Evolutionary conservation across 2,797 vertebrate genomes (phyloP).

Genomic region (Euphonia xanthogaster): DNA sequence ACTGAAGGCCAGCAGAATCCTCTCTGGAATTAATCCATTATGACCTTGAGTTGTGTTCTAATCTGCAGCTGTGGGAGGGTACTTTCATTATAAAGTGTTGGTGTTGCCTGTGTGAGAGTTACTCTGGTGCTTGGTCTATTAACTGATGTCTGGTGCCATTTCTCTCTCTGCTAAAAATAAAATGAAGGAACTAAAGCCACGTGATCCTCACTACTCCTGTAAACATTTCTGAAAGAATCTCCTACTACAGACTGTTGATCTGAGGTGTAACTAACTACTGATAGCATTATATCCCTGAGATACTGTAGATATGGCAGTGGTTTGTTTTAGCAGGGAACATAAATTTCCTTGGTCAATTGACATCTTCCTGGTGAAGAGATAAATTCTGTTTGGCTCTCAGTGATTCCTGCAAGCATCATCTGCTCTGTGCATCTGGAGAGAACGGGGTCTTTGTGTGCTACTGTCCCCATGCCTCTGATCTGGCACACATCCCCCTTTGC

Average conservation of each 20-base stretch:
- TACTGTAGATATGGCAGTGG: neutral
- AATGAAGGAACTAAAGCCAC: neutral
- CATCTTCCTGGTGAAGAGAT: conserved; percentile 11
- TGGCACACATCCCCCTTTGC: neutral
- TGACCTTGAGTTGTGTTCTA: neutral
- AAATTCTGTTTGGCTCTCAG: neutral
- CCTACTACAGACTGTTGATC: neutral
- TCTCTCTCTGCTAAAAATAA: conserved; percentile 5
- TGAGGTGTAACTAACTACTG: conserved; percentile 6
- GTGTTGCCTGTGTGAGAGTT: neutral
- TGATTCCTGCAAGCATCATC: neutral
- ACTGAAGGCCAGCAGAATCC: neutral
- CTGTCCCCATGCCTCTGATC: neutral
- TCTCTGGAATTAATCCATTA: neutral
- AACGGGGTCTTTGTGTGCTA: neutral
- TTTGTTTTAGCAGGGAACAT: conserved; percentile 21
- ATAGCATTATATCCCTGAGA: conserved; percentile 16
- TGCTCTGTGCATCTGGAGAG: neutral
- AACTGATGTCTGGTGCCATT: neutral
- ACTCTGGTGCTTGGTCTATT: neutral
- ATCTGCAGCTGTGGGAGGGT: neutral
- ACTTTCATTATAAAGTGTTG: neutral
- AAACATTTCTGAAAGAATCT: conserved; percentile 4
- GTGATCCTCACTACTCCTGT: neutral
- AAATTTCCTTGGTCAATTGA: conserved; percentile 14